Conservation (phyloP, 2,113 vertebrate species). For the Mus musculus region DNA sequence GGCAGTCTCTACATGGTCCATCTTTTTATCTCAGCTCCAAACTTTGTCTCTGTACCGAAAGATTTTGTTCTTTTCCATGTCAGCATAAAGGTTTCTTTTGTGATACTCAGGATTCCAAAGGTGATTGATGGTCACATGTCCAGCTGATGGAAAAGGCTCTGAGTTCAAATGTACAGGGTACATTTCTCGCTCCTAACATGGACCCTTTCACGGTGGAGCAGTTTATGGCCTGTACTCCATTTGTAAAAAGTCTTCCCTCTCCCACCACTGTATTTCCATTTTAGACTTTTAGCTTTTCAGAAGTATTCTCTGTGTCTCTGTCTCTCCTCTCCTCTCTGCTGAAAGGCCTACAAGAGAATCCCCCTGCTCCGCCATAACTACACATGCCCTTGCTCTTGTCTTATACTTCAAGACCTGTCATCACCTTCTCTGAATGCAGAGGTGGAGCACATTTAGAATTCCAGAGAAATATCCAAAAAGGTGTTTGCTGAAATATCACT, state of each 20-base stretch:
- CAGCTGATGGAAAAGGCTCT: conserved; percentile 5
- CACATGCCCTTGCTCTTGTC: neutral
- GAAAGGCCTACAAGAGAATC: neutral
- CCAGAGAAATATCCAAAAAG: neutral
- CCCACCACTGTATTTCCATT: neutral
- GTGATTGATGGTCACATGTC: neutral
- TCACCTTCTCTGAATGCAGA: neutral
- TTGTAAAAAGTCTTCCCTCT: neutral
- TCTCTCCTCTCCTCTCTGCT: neutral
- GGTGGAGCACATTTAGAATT: conserved; percentile 6
- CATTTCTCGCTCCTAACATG: conserved; percentile 8
- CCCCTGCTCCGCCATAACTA: neutral
- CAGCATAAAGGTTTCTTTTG: neutral
- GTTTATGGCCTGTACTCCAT: neutral
- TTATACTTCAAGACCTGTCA: neutral
- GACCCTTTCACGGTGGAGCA: neutral
- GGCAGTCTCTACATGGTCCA: no score
- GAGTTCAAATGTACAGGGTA: neutral
- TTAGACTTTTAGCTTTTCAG: neutral
- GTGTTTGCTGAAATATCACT: neutral
- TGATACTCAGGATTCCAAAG: neutral
- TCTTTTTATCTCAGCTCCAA: no score
- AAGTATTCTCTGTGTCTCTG: neutral
- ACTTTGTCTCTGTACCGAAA: no score
- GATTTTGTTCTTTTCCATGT: neutral